These are phyloP conservation scores for Thinocorus orbignyianus DNA, from an alignment of 2,113 vertebrate species.

Conservation along the genomic window DNA sequence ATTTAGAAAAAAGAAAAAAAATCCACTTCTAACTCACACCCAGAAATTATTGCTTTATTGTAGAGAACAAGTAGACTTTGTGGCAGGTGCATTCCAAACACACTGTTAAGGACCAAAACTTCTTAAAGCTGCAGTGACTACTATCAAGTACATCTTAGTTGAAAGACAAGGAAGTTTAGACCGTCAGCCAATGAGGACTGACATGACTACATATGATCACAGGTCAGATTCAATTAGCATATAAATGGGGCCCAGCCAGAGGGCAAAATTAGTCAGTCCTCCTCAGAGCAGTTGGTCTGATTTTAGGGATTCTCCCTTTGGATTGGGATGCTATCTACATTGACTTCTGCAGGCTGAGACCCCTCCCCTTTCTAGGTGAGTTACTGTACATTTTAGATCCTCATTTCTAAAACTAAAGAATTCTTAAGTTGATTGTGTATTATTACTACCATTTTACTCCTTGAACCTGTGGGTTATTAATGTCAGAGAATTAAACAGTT, in stretches of 20 bases:
- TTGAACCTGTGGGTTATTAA: not conserved
- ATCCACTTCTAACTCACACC: not conserved
- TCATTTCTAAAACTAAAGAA: not conserved
- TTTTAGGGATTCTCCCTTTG: not conserved
- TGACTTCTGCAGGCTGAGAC: not conserved
- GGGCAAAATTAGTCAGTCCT: not conserved
- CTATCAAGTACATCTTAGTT: not conserved
- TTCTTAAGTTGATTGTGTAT: not conserved
- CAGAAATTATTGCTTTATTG: not conserved
- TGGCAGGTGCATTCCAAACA: not conserved
- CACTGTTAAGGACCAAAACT: not conserved
- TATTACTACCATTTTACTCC: not conserved
- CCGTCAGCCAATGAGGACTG: not conserved
- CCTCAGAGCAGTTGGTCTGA: not conserved
- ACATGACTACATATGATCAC: not conserved
- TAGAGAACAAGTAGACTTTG: not conserved
- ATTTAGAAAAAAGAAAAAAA: not conserved
- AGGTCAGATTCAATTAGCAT: not conserved
- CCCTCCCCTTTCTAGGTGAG: not conserved
- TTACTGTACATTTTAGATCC: not conserved
- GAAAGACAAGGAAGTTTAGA: not conserved
- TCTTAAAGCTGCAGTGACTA: not conserved
- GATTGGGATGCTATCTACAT: not conserved
- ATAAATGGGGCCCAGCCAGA: not conserved
- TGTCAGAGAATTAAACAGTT: not conserved